Percentiles rank a stretch among this genome's conserved stretches.
phyloP scores from a whole-genome alignment of 2,113 vertebrate species.

The Antigone vipio region DNA sequence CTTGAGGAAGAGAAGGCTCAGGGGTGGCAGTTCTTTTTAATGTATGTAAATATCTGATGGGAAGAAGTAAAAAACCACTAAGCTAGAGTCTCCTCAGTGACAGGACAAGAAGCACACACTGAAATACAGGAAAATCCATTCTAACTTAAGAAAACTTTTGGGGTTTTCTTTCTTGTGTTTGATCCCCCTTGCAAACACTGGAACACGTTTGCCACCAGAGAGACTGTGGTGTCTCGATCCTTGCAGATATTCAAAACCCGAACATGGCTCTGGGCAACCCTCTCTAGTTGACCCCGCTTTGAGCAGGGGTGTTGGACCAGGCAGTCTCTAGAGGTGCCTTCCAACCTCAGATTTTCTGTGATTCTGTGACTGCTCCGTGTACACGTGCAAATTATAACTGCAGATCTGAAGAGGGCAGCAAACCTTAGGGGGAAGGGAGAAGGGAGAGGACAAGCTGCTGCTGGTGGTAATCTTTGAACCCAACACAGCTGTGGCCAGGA shows the following conservation, averaged over 20 bases:
- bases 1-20: not conserved
- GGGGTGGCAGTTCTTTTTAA: not conserved
- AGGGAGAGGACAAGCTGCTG: not conserved
- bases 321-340: not conserved
- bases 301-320: not conserved
- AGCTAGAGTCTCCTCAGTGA: not conserved
- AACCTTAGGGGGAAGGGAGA: not conserved
- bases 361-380: not conserved
- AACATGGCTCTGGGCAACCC: not conserved
- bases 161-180: not conserved
- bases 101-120: not conserved
- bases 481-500: not conserved
- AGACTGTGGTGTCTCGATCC: not conserved
- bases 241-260: not conserved
- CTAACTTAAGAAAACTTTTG: not conserved
- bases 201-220: not conserved
- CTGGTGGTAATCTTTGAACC: not conserved
- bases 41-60: not conserved
- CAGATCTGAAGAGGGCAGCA: not conserved
- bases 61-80: not conserved
- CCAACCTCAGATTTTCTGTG: not conserved
- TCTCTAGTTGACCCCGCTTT: not conserved
- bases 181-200: not conserved
- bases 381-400: not conserved
- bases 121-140: not conserved